These are phyloP conservation scores for Hylomyscus alleni DNA, from an alignment of 2,797 vertebrate species.

Conservation along the genomic window DNA sequence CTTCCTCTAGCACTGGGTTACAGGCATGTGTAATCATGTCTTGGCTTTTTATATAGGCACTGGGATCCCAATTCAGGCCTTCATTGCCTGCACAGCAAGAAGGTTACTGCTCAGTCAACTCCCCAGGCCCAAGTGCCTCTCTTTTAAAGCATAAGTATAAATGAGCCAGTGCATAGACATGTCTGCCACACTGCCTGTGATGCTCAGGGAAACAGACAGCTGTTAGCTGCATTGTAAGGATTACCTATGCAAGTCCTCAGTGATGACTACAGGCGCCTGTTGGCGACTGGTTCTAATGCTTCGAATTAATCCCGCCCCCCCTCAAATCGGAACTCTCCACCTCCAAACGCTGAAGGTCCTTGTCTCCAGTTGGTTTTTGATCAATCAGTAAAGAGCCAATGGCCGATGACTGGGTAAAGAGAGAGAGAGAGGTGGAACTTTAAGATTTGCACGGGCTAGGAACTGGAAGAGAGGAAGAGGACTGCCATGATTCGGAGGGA, in stretches of 20 bases:
- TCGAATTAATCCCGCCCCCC: too few species aligned
- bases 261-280: neutral
- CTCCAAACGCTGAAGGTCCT: too few species aligned
- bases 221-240: neutral
- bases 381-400: too few species aligned
- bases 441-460: neutral
- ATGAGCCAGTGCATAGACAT: neutral
- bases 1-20: neutral
- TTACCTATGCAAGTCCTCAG: neutral
- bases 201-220: neutral
- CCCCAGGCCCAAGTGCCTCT: neutral
- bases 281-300: neutral
- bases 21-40: neutral
- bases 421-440: neutral
- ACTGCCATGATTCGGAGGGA: neutral
- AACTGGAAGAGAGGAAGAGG: neutral
- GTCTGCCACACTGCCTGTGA: neutral
- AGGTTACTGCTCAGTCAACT: too few species aligned
- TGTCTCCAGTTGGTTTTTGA: too few species aligned
- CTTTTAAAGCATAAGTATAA: neutral
- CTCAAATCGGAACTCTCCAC: too few species aligned
- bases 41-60: neutral
- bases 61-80: neutral
- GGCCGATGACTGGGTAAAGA: neutral
- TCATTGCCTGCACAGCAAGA: neutral